Percentiles rank a stretch among this genome's conserved stretches.
Evolutionary conservation across 2,888 invertebrate species (phyloP).

Genomic region (Oscheius myriophilus): DNA sequence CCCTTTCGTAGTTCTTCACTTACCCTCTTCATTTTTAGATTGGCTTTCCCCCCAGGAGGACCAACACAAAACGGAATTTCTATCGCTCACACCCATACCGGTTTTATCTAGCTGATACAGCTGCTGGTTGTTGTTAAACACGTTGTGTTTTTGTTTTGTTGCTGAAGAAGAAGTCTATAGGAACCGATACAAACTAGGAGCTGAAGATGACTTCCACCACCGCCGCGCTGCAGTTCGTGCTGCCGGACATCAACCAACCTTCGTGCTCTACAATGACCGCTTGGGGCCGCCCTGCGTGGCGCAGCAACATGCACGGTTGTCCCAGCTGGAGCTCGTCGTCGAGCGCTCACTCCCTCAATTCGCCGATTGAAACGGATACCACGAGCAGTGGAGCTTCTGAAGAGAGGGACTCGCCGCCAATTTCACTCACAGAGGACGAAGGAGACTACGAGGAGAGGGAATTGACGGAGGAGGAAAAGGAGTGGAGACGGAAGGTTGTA

Average conservation of each 20-base stretch:
- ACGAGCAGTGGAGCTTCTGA: conserved; percentile 4
- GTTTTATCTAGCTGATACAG: no score
- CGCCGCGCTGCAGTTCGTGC: not conserved
- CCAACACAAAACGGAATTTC: no score
- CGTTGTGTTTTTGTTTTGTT: no score
- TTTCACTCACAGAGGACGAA: conserved; percentile 1
- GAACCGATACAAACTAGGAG: no score
- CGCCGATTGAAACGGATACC: not conserved
- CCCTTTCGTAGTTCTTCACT: no score
- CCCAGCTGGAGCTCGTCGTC: no score
- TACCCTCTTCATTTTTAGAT: no score
- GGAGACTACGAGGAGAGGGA: conserved; percentile 1
- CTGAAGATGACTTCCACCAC: not conserved
- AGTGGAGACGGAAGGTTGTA: conserved; percentile 16
- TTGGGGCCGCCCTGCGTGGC: not conserved
- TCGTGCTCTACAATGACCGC: not conserved
- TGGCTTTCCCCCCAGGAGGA: no score
- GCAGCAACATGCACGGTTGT: not conserved
- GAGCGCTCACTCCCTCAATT: no score
- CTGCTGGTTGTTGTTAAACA: no score
- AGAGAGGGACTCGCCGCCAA: not conserved
- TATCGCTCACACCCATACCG: no score
- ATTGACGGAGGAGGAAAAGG: conserved; percentile 2
- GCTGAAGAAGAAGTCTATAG: no score
- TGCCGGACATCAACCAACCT: not conserved